Conservation (phyloP, 1,140 invertebrate genomes). For the Heliconius nattereri region DNA sequence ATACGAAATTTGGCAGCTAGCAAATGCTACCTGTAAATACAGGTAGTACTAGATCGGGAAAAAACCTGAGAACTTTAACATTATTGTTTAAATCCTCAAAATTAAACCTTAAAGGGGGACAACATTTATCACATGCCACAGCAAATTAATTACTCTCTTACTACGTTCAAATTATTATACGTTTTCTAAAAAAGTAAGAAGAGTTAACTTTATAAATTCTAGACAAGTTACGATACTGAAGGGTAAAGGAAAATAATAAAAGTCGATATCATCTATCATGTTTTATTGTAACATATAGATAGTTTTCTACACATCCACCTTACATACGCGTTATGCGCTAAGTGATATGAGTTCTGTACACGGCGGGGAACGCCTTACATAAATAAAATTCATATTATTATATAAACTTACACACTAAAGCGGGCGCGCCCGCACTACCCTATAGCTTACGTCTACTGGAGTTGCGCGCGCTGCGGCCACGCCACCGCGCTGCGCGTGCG, state of each 20-base stretch:
- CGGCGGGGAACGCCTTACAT: constrained; percentile 57
- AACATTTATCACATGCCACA: too few species aligned
- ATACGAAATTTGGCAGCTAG: too few species aligned
- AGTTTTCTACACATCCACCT: constrained; percentile 76
- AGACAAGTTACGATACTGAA: background rate
- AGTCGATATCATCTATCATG: constrained; percentile 62
- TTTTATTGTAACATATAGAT: constrained; percentile 79
- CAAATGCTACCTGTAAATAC: too few species aligned
- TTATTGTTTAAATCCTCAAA: too few species aligned
- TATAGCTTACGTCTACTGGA: constrained; percentile 21
- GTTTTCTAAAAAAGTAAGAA: too few species aligned
- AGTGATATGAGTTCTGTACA: constrained; percentile 77
- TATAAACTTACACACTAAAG: constrained; percentile 62
- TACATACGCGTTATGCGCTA: constrained; percentile 68
- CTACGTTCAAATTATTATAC: too few species aligned
- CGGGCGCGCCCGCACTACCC: constrained; percentile 28
- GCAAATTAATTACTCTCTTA: too few species aligned
- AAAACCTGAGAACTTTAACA: too few species aligned
- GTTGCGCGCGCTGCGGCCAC: constrained; percentile 14
- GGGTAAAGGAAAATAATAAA: constrained; percentile 49
- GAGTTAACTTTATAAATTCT: too few species aligned
- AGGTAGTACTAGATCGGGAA: too few species aligned
- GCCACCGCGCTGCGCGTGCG: background rate
- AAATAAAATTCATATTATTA: constrained; percentile 71
- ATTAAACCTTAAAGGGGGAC: too few species aligned